Evolutionary conservation across 2,113 vertebrate genomes (phyloP).

Genomic region (Labrus mixtus): DNA sequence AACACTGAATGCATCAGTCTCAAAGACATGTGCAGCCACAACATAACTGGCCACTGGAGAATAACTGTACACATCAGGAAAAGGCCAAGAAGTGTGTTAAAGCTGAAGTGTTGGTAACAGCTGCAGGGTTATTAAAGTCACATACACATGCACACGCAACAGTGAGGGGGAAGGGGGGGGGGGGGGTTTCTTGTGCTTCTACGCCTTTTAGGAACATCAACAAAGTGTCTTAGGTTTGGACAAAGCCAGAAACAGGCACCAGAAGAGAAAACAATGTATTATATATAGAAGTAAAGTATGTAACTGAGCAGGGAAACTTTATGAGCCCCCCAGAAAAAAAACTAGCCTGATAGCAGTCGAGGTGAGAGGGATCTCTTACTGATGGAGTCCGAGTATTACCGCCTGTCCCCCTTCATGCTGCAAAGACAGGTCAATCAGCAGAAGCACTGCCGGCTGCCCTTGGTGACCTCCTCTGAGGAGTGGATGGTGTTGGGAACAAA

Average conservation of each 20-base stretch:
- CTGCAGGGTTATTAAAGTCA: slow-evolving; percentile 33
- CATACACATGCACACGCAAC: slow-evolving; percentile 54
- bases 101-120: slow-evolving; percentile 34
- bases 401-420: not conserved
- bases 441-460: slow-evolving; percentile 91
- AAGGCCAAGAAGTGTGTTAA: slow-evolving; percentile 44
- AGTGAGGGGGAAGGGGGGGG: slow-evolving; percentile 5
- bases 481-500: slow-evolving; percentile 96
- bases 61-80: slow-evolving; percentile 41
- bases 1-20: slow-evolving; percentile 14
- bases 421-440: slow-evolving; percentile 84
- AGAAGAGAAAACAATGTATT: slow-evolving; percentile 16
- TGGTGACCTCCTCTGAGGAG: slow-evolving; percentile 95
- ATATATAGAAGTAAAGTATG: slow-evolving; percentile 21
- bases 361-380: slow-evolving; percentile 4
- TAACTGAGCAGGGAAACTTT: slow-evolving; percentile 15
- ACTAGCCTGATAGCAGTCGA: slow-evolving; percentile 22
- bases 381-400: slow-evolving; percentile 24
- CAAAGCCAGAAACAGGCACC: slow-evolving; percentile 28
- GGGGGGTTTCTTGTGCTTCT: slow-evolving; percentile 62
- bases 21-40: slow-evolving; percentile 9
- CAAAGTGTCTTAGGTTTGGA: slow-evolving; percentile 7
- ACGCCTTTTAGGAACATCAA: slow-evolving; percentile 19
- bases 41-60: slow-evolving; percentile 7
- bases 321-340: slow-evolving; percentile 11